Evolutionary conservation across 2,113 vertebrate genomes (phyloP).

Genomic region (Leucoraja erinaceus): DNA sequence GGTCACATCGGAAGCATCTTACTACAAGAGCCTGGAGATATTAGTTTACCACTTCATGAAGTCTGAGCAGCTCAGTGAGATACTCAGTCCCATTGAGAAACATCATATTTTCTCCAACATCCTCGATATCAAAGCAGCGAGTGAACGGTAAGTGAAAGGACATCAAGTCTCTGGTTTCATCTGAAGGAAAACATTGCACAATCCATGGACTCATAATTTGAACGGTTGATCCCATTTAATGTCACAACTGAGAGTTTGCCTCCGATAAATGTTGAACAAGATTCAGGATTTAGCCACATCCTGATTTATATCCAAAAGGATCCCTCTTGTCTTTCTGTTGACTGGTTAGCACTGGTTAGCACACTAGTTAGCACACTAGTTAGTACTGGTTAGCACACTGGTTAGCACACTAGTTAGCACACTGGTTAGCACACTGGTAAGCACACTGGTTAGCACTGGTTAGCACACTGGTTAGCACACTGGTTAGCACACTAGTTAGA

Average conservation of each 20-base stretch:
- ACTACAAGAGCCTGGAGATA: constrained; percentile 90
- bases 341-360: no score
- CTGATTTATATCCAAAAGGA: neutral
- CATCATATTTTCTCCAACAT: constrained; percentile 97
- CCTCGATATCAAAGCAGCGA: constrained; percentile 83
- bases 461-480: no score
- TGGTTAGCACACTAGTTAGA: no score
- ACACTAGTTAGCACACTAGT: no score
- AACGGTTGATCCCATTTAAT: neutral
- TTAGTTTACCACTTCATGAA: constrained; percentile 87
- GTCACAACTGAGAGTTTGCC: neutral
- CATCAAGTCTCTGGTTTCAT: neutral
- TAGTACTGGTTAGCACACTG: no score
- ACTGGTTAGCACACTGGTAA: no score
- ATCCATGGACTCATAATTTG: neutral
- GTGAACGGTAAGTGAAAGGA: constrained; percentile 69
- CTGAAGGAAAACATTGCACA: neutral
- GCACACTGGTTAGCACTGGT: no score
- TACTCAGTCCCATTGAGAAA: constrained; percentile 79
- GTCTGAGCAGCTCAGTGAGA: constrained; percentile 72
- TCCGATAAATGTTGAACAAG: neutral
- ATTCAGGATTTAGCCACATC: neutral
- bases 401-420: no score
- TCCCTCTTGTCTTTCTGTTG: neutral
- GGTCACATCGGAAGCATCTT: constrained; percentile 87